phyloP scores from a whole-genome alignment of 2,797 vertebrate genomes.

The Pampus argenteus region DNA sequence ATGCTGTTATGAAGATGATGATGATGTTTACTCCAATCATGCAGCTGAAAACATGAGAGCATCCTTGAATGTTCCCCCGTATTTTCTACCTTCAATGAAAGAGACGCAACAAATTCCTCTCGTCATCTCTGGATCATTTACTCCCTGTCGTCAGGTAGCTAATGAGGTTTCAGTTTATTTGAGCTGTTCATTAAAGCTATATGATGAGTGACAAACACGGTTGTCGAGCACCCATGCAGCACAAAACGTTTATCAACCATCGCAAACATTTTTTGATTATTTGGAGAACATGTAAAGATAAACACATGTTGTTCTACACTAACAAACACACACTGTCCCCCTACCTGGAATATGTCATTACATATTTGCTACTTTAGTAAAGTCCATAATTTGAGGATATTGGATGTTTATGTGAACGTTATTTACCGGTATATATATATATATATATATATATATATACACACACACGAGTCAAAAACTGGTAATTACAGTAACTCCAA shows the following conservation, averaged over 20 bases:
- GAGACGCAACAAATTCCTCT: conserved; percentile 49
- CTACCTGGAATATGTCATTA: not conserved
- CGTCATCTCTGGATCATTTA: conserved; percentile 63
- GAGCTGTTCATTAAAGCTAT: conserved; percentile 75
- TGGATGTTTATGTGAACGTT: too few relatives aligned
- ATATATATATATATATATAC: too few relatives aligned
- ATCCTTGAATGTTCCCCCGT: conserved; percentile 45
- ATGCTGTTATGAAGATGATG: conserved; percentile 37
- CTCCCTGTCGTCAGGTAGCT: conserved; percentile 63
- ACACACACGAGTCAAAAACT: not conserved
- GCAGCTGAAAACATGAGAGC: conserved; percentile 26
- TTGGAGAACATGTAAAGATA: conserved; percentile 15
- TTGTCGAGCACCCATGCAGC: conserved; percentile 16
- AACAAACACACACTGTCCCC: not conserved
- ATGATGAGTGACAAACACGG: conserved; percentile 55
- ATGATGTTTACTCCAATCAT: conserved; percentile 60
- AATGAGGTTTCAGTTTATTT: conserved; percentile 76
- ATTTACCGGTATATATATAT: too few relatives aligned
- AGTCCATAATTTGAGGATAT: too few relatives aligned
- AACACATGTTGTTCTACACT: conserved; percentile 14
- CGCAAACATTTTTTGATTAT: conserved; percentile 36
- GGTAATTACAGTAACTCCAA: not conserved
- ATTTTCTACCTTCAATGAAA: conserved; percentile 52
- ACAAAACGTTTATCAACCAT: conserved; percentile 37
- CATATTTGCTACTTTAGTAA: not conserved